Evolutionary conservation across 2,888 invertebrate genomes (phyloP), one percentile per base, ranked within the genome.

Genomic region (Galerucella pusilla): DNA sequence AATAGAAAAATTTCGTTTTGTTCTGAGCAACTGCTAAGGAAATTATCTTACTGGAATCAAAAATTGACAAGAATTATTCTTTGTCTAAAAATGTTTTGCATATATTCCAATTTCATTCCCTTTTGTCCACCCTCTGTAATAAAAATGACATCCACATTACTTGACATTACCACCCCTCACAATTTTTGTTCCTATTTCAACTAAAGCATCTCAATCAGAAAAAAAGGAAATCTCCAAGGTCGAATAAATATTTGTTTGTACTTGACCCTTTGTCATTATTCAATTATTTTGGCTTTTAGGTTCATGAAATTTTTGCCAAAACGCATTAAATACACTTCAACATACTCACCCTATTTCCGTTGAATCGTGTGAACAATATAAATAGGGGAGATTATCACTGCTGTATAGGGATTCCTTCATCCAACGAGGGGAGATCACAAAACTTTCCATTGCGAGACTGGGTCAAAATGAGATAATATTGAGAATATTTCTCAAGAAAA

Each of bases 321-420:
- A 65, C 65, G 65, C 71, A 71, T 71, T 71, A 71, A 65, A 71
- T 71, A 71, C 25, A 71, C 71, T 71, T 57, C 64, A 59, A 35
- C 65, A 71, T 42, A 46, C 65, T 35, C 71, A 59, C 71, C 71
- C 71, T 57, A 59, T 65, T 71, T 65, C 71, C 64, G 28, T 71
- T n/a, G 71, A 54, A 20, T 71, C 57, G 71, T 65, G 64, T 71
- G 71, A 71, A 71, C 71, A 71, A 65, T 71, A 71, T 65, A 71
- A 71, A 71, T 71, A 71, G 71, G 71, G 71, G 71, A 71, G 65
- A 71, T 71, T 71, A 71, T 71, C 64, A 42, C 57, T 65, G 65
- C 65, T 71, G 71, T 71, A 71, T 65, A 46, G 71, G 71, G 71
- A 71, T 71, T 52, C 57, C 65, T 54, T 57, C 46, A 35, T 54